Conservation (phyloP, 2,113 vertebrate genomes). For the Serinus canaria region DNA sequence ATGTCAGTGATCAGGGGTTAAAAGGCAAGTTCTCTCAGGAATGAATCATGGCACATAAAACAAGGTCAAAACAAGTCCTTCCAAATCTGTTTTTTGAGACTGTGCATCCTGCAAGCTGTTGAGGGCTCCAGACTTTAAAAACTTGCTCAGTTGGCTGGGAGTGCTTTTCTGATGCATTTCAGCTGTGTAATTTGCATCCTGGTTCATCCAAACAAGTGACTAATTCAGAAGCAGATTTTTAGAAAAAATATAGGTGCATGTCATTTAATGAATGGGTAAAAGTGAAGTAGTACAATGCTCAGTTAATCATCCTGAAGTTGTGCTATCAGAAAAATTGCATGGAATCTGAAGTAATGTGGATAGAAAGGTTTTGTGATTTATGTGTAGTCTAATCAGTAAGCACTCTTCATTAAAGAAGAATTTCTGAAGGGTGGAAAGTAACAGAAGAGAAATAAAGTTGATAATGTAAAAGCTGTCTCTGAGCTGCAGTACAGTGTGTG, state of each 20-base stretch:
- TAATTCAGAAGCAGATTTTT: not conserved
- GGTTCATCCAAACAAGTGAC: not conserved
- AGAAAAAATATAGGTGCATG: not conserved
- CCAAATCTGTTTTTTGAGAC: conserved; percentile 26
- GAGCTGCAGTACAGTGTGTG: not conserved
- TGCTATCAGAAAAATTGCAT: not conserved
- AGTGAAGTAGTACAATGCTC: not conserved
- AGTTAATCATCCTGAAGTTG: not conserved
- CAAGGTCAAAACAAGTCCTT: conserved; percentile 50
- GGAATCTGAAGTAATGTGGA: not conserved
- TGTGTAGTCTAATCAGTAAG: not conserved
- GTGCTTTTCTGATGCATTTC: conserved; percentile 3
- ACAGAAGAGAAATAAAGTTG: not conserved
- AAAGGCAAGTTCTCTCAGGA: conserved; percentile 18
- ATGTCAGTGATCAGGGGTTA: conserved; percentile 5
- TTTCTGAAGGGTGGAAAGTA: not conserved
- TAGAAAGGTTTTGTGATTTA: not conserved
- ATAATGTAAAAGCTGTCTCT: not conserved
- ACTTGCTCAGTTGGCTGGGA: not conserved
- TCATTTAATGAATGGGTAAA: not conserved
- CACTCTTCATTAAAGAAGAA: not conserved
- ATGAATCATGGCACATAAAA: conserved; percentile 22
- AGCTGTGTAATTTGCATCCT: conserved; percentile 26
- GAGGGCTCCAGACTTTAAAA: conserved; percentile 30
- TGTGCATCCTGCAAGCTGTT: not conserved